Conservation (phyloP, 2,113 vertebrate species). For the Ochotona curzoniae region DNA sequence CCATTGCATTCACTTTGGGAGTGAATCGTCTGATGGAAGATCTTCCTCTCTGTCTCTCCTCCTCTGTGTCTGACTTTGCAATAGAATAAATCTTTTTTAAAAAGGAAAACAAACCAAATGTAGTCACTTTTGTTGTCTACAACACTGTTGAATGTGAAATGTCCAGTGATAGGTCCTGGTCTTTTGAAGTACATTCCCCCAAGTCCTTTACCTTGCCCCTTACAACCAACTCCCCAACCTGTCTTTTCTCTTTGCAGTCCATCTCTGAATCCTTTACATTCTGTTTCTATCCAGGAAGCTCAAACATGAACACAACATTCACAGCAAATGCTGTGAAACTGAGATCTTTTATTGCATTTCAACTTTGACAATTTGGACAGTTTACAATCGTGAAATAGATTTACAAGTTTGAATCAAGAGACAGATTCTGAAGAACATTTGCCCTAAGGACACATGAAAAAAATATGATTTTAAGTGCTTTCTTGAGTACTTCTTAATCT, state of each 20-base stretch:
- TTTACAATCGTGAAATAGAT: slow-evolving; percentile 10
- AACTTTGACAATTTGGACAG: not conserved
- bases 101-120: not conserved
- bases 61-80: too few species aligned
- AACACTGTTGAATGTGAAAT: not conserved
- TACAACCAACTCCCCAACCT: not conserved
- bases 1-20: too few species aligned
- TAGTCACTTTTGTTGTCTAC: not conserved
- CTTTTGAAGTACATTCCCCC: not conserved
- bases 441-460: not conserved
- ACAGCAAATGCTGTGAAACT: not conserved
- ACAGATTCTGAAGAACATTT: slow-evolving; percentile 45
- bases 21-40: too few species aligned
- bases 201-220: not conserved
- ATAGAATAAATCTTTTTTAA: not conserved
- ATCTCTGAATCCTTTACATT: not conserved
- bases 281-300: not conserved
- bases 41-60: too few species aligned
- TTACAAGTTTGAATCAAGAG: slow-evolving; percentile 42
- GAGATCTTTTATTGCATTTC: not conserved
- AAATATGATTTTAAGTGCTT: slow-evolving; percentile 51
- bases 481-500: slow-evolving; percentile 17
- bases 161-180: not conserved
- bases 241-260: slow-evolving; percentile 12
- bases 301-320: not conserved